phyloP scores from a whole-genome alignment of 1,140 invertebrate species.

The Drosophila paulistorum region DNA sequence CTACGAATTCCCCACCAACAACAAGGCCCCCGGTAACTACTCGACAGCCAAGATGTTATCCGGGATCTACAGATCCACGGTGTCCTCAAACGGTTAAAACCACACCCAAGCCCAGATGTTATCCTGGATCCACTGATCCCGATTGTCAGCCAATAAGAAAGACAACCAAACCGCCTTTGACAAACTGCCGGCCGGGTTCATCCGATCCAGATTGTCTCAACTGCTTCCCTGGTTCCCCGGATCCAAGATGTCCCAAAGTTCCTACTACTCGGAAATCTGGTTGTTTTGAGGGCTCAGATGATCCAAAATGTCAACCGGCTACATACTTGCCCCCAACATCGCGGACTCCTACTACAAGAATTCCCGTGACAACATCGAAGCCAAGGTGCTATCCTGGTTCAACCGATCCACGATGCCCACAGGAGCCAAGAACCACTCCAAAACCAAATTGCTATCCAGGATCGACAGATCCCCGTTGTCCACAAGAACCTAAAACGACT shows the following conservation, averaged over 20 bases:
- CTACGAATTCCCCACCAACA: slow-evolving; percentile 51
- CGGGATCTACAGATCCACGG: slow-evolving; percentile 65
- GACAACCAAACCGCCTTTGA: too few relatives aligned
- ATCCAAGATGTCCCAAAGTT: slow-evolving; percentile 77
- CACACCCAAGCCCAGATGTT: slow-evolving; percentile 49
- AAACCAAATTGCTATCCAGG: slow-evolving; percentile 43
- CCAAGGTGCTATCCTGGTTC: slow-evolving; percentile 47
- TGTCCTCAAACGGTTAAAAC: slow-evolving; percentile 72
- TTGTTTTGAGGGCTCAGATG: slow-evolving; percentile 51
- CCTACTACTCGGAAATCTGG: slow-evolving; percentile 68
- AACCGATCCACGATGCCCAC: slow-evolving; percentile 34
- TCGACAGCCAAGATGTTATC: slow-evolving; percentile 11
- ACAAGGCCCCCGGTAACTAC: background rate
- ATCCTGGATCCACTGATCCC: slow-evolving; percentile 78
- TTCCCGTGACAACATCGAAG: slow-evolving; percentile 21
- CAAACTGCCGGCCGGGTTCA: slow-evolving; percentile 75
- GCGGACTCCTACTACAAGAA: slow-evolving; percentile 24
- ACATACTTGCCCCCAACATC: slow-evolving; percentile 51
- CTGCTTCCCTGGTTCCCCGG: slow-evolving; percentile 47
- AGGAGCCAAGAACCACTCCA: background rate
- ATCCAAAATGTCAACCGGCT: slow-evolving; percentile 83
- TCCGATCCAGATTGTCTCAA: slow-evolving; percentile 78
- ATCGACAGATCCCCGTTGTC: slow-evolving; percentile 34
- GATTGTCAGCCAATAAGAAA: slow-evolving; percentile 28
- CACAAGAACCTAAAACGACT: slow-evolving; percentile 6